Percentiles rank a stretch among this genome's conserved stretches.
phyloP scores from a whole-genome alignment of 2,113 vertebrate species.

The Pelobates fuscus region DNA sequence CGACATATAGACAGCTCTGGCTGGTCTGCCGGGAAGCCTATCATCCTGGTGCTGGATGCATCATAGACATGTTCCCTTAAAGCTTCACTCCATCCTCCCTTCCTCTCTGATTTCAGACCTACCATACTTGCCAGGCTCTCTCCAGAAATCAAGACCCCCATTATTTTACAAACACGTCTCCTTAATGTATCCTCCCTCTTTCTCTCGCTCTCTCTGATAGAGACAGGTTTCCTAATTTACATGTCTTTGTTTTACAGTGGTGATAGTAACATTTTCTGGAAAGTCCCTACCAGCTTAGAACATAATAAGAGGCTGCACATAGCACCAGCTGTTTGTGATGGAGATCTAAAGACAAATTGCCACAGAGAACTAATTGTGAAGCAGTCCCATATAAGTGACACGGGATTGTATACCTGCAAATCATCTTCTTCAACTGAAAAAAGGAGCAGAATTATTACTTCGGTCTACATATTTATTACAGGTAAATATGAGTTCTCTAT shows the following conservation, averaged over 20 bases:
- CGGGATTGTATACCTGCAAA: conserved; percentile 82
- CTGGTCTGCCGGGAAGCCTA: no score
- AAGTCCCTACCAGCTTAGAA: conserved; percentile 73
- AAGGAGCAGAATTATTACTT: conserved; percentile 63
- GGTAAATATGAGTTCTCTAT: conserved; percentile 73
- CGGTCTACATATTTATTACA: conserved; percentile 87
- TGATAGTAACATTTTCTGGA: conserved; percentile 82
- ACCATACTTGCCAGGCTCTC: no score
- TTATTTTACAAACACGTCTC: no score
- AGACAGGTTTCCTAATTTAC: no score
- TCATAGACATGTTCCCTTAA: no score
- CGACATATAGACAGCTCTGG: no score
- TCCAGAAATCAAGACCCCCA: no score
- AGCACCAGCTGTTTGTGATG: conserved; percentile 76
- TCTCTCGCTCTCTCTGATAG: no score
- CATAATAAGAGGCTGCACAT: conserved; percentile 70
- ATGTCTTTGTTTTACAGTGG: conserved; percentile 76
- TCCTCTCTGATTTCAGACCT: no score
- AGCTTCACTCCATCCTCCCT: no score
- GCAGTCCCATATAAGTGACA: conserved; percentile 74
- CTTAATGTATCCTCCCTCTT: no score
- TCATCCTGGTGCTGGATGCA: no score
- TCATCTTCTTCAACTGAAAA: conserved; percentile 54
- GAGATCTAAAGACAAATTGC: conserved; percentile 66
- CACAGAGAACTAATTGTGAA: conserved; percentile 82